A percentile compares a stretch with the other conserved stretches of the same genome.
Conservation (phyloP, 1,140 invertebrate genomes). For the Tyrophagus putrescentiae region DNA sequence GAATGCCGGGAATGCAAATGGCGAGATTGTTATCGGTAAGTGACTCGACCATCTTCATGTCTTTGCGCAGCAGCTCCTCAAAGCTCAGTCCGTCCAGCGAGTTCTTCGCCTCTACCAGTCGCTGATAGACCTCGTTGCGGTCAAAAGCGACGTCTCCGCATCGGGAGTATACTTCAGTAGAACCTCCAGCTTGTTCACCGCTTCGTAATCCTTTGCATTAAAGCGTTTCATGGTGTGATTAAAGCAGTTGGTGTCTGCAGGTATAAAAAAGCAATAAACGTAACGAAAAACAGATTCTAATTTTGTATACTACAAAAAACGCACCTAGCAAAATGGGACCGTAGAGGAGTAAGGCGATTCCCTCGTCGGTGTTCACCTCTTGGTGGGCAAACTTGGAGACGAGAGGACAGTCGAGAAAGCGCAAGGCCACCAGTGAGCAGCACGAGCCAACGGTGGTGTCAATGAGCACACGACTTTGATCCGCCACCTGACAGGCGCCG, state of each 20-base stretch:
- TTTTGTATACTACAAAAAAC: slow-evolving; percentile 5
- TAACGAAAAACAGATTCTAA: no score
- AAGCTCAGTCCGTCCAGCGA: slow-evolving; percentile 41
- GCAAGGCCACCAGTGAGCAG: slow-evolving; percentile 46
- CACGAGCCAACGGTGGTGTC: slow-evolving; percentile 52
- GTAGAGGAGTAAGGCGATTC: slow-evolving; percentile 33
- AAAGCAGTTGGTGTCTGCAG: slow-evolving; percentile 56
- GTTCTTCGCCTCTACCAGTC: slow-evolving; percentile 42
- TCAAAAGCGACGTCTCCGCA: background rate
- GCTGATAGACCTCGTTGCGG: slow-evolving; percentile 35
- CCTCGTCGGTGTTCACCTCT: slow-evolving; percentile 28
- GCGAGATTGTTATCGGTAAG: slow-evolving; percentile 27
- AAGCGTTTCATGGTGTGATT: slow-evolving; percentile 43
- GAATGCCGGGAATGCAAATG: slow-evolving; percentile 44
- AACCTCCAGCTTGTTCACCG: slow-evolving; percentile 32
- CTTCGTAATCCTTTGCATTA: slow-evolving; percentile 43
- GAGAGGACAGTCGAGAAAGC: slow-evolving; percentile 33
- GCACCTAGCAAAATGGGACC: slow-evolving; percentile 30
- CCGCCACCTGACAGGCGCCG: slow-evolving; percentile 31
- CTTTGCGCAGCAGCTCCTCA: slow-evolving; percentile 45
- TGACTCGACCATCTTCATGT: slow-evolving; percentile 43
- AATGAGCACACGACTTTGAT: slow-evolving; percentile 33
- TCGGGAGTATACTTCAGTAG: slow-evolving; percentile 30
- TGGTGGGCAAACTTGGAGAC: slow-evolving; percentile 20
- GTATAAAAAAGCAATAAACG: slow-evolving; percentile 44